phyloP scores from a whole-genome alignment of 2,888 invertebrate genomes.

The Onchidella celtica region DNA sequence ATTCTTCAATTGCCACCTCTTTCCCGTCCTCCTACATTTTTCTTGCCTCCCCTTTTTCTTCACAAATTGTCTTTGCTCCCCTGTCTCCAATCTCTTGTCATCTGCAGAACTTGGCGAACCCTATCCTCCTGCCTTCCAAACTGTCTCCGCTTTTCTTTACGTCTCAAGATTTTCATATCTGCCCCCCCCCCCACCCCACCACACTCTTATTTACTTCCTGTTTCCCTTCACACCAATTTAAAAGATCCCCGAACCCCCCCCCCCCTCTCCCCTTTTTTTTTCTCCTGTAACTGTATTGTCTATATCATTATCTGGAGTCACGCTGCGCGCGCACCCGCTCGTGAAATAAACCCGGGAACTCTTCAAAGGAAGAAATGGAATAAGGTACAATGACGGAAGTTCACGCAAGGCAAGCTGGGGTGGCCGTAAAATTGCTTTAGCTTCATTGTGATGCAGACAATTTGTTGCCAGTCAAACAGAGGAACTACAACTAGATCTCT shows the following conservation, averaged over 20 bases:
- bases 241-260: not conserved
- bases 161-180: no score
- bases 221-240: not conserved
- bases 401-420: not conserved
- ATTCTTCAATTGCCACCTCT: no score
- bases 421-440: slow-evolving; percentile 9
- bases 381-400: not conserved
- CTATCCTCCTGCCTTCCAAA: no score
- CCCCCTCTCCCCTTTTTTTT: not conserved
- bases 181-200: not conserved
- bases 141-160: no score
- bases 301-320: not conserved
- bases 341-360: slow-evolving; percentile 31
- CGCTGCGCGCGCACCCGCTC: not conserved
- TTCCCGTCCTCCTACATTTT: no score
- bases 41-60: no score
- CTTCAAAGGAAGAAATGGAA: not conserved
- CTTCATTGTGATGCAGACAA: not conserved
- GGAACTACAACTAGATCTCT: no score
- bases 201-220: not conserved
- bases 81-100: no score
- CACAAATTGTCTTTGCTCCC: no score
- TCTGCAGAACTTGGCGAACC: no score
- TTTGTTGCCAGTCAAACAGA: not conserved
- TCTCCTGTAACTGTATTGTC: not conserved